Percentiles rank a stretch among this genome's conserved stretches.
These are phyloP conservation scores for Ptilonorhynchus violaceus DNA, from an alignment of 2,113 vertebrate species.

Conservation along the genomic window DNA sequence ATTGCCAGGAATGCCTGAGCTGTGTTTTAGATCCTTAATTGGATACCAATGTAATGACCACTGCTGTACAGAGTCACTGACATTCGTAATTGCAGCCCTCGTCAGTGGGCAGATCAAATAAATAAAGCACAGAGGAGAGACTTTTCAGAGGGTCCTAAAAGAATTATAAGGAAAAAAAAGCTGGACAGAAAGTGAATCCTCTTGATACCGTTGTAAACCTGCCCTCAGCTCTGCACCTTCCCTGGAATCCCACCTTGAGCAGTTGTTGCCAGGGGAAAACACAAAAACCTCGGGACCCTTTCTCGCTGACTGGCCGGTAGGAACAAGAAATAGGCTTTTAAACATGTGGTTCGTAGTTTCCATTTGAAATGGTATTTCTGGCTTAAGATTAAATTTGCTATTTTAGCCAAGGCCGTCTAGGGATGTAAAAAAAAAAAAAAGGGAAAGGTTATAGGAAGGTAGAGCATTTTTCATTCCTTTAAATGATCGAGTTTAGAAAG, in stretches of 20 bases:
- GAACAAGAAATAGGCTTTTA: background rate
- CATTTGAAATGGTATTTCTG: background rate
- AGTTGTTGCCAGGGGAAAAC: background rate
- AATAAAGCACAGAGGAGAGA: background rate
- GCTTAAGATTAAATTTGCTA: background rate
- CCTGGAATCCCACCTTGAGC: background rate
- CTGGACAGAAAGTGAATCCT: accelerated
- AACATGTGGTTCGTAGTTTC: background rate
- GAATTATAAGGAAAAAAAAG: background rate
- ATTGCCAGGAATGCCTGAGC: background rate
- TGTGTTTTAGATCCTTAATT: background rate
- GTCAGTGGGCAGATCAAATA: background rate
- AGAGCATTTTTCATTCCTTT: background rate
- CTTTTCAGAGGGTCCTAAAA: background rate
- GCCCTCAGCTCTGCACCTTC: background rate
- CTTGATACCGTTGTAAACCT: background rate
- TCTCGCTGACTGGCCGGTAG: background rate
- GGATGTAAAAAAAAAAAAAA: background rate
- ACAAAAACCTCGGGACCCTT: background rate
- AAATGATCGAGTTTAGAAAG: background rate
- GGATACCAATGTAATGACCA: background rate
- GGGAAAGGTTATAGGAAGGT: background rate
- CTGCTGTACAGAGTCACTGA: background rate
- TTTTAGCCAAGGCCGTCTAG: background rate
- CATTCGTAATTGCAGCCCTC: background rate